Percentiles rank a stretch among this genome's conserved stretches.
Conservation (phyloP, 2,113 vertebrate species). For the chimpanzee (Pan troglodytes) region NHGRI_mPanTro3-v2.1_pri NC_072398.2:176364501-176365000, state of each 20-base stretch:
- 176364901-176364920: background rate
- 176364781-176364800: background rate
- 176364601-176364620: background rate
- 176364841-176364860: background rate
- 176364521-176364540: background rate
- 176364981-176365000: background rate
- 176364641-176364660: background rate
- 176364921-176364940: background rate
- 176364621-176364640: background rate
- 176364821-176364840: conserved; percentile 56
- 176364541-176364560: background rate
- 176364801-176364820: conserved; percentile 57
- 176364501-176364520: background rate
- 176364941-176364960: background rate
- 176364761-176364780: background rate
- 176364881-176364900: background rate
- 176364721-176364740: background rate
- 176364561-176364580: background rate
- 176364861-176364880: background rate
- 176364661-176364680: background rate
- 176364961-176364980: background rate
- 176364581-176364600: background rate
- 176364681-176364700: background rate
- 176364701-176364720: background rate
- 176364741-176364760: background rate